phyloP scores from a whole-genome alignment of 2,797 vertebrate genomes.

The Brachymystax lenok region DNA sequence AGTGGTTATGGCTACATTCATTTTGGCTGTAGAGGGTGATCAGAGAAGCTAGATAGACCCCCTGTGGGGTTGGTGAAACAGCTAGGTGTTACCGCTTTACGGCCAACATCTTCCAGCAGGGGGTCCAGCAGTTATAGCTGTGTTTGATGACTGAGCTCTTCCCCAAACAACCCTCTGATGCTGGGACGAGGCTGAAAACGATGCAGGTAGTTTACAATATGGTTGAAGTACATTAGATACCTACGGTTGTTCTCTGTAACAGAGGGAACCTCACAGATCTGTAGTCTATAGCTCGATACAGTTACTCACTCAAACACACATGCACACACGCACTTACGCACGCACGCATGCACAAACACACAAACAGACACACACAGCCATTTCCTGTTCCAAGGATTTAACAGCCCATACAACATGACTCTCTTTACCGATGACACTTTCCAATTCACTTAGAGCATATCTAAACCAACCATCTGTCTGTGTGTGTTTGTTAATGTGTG shows the following conservation, averaged over 20 bases:
- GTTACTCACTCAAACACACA: neutral
- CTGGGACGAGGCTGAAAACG: slow-evolving; percentile 65
- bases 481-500: neutral
- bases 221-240: slow-evolving; percentile 61
- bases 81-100: neutral
- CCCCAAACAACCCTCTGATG: slow-evolving; percentile 63
- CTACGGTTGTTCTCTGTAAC: slow-evolving; percentile 62
- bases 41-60: slow-evolving; percentile 46
- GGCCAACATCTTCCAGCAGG: slow-evolving; percentile 37
- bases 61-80: slow-evolving; percentile 39
- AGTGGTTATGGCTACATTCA: slow-evolving; percentile 50
- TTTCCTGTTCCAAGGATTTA: neutral
- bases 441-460: neutral
- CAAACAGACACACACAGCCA: neutral
- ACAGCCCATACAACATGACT: slow-evolving; percentile 1
- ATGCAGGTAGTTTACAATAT: slow-evolving; percentile 77
- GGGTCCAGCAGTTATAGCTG: slow-evolving; percentile 72
- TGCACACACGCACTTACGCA: neutral
- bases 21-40: slow-evolving; percentile 52
- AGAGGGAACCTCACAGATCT: slow-evolving; percentile 24
- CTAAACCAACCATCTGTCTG: neutral
- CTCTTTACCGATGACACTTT: neutral
- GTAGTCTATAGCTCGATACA: neutral
- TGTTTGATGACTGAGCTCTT: slow-evolving; percentile 66
- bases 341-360: neutral